Base-by-base conservation (phyloP, 2,113 vertebrate genomes). In the Oceanodroma tethys region DNA sequence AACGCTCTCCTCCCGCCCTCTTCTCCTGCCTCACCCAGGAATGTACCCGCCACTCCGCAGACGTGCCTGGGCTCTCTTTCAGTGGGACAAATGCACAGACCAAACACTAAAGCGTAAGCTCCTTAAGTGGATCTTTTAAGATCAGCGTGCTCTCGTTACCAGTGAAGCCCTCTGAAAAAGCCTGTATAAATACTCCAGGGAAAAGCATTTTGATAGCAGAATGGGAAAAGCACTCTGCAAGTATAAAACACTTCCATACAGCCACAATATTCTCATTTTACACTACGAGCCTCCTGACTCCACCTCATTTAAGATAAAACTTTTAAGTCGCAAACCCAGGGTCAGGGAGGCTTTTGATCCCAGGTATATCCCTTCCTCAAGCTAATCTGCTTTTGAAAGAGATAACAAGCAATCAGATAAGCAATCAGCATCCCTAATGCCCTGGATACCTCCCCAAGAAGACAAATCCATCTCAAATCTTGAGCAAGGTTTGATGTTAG, bases 1-100 rank as follows among this genome's bases (percentile, higher is more conserved):
- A 74, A 8, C 42, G 15, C 21, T 16, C 30, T n/a, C 34, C 40
- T 66, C 13, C 52, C 2, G 1, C 65, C 8, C 65, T 30, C 34
- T 36, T 29, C 60, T 68, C 53, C 59, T 42, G 55, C 67, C 67
- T 80, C 29, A 0, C 53, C 34, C 58, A 66, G 90, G 47, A 76
- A 53, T 4, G n/a, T 18, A 4, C 38, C 71, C n/a, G 22, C 11
- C 45, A 1, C 16, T 16, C 60, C 6, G 11, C 40, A 38, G 45
- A 83, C 8, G 7, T 52, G 16, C 67, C 75, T 22, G 1, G 0
- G 27, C 80, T 62, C 65, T 19, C 53, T 26, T 2, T 6, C 65
- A 10, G 23, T 0, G 2, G 8, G 23, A 70, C 18, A 42, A 68
- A 38, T 0, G 0, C 1, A 3, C 27, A 19, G 38, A 48, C 5